phyloP scores from a whole-genome alignment of 2,113 vertebrate species.

The Calidris pygmaea region DNA sequence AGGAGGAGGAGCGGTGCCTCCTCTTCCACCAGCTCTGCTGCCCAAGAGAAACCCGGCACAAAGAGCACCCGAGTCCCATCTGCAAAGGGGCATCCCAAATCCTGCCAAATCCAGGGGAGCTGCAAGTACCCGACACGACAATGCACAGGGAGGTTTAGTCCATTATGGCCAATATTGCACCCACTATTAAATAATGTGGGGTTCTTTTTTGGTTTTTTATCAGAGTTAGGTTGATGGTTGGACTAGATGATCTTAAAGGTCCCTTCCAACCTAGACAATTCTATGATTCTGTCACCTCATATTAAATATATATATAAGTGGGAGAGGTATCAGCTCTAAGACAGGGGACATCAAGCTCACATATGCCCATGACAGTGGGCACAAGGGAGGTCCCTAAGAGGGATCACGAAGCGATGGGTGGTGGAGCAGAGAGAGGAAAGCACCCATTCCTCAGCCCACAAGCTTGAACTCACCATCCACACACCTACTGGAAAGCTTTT shows the following conservation, averaged over 20 bases:
- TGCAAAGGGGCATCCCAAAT: neutral
- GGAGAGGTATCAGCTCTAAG: neutral
- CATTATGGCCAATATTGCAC: rapidly evolving
- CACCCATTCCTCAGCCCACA: neutral
- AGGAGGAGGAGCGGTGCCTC: neutral
- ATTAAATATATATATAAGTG: rapidly evolving
- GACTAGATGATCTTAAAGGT: too few relatives aligned
- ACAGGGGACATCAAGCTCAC: rapidly evolving
- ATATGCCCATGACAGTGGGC: rapidly evolving
- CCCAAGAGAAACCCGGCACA: neutral
- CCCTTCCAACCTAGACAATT: too few relatives aligned
- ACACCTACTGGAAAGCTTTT: neutral
- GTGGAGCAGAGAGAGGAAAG: neutral
- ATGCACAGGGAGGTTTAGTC: too few relatives aligned
- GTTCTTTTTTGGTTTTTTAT: too few relatives aligned
- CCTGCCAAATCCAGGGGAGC: neutral
- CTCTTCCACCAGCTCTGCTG: neutral
- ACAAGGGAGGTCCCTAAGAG: neutral
- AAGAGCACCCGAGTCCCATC: neutral
- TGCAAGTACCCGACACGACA: neutral
- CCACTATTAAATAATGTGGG: neutral
- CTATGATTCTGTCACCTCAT: neutral
- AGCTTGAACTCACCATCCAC: neutral
- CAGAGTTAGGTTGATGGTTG: too few relatives aligned
- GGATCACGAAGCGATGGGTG: neutral